Evolutionary conservation across 2,113 vertebrate species (phyloP).

Genomic region (Rutilus rutilus): DNA sequence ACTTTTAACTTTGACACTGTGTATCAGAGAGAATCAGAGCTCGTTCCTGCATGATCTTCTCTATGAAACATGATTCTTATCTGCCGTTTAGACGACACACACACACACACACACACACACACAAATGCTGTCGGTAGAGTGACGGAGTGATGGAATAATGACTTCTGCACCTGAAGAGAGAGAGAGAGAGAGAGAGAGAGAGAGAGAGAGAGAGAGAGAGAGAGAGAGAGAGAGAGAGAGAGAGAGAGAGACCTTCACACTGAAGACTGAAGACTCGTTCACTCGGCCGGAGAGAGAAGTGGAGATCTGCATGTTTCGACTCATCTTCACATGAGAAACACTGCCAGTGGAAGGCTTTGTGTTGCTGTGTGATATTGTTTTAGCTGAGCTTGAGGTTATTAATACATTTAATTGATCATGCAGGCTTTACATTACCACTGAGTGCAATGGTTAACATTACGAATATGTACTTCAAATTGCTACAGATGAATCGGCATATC

Average conservation of each 20-base stretch:
- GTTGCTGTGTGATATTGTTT: too few species aligned
- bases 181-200: not conserved
- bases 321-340: not conserved
- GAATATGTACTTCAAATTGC: not conserved
- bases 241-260: constrained; percentile 57
- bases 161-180: constrained; percentile 53
- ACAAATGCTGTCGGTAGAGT: not conserved
- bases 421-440: not conserved
- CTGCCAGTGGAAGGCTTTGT: too few species aligned
- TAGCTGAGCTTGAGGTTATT: too few species aligned
- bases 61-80: not conserved
- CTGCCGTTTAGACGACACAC: not conserved
- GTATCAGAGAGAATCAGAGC: too few species aligned
- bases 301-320: not conserved
- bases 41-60: too few species aligned
- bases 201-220: too few species aligned
- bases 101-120: not conserved
- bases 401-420: too few species aligned
- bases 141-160: constrained; percentile 60
- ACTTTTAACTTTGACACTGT: too few species aligned
- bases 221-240: too few species aligned
- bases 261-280: constrained; percentile 67
- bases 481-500: not conserved
- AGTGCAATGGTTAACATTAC: not conserved
- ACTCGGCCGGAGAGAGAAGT: constrained; percentile 49